Conservation (phyloP, 2,888 invertebrate genomes). For the Amiota minor region DNA sequence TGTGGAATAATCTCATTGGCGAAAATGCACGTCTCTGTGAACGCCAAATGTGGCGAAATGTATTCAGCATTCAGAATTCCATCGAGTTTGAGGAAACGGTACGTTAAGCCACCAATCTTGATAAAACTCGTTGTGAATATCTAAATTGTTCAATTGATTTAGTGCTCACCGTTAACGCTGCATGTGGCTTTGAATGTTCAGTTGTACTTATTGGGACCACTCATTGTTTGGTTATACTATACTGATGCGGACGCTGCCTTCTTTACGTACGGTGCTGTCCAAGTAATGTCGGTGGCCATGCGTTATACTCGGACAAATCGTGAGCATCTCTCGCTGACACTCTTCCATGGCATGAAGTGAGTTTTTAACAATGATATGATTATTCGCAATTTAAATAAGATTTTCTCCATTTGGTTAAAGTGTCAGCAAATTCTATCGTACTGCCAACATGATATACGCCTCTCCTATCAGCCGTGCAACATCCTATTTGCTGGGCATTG, state of each 20-base stretch:
- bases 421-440: constrained; percentile 80
- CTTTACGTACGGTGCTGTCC: constrained; percentile 76
- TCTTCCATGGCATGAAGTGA: constrained; percentile 82
- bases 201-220: constrained; percentile 79
- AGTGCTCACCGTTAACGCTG: constrained; percentile 86
- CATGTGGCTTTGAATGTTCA: constrained; percentile 85
- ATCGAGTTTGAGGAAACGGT: constrained; percentile 82
- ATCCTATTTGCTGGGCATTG: constrained; percentile 79
- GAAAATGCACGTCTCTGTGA: constrained; percentile 80
- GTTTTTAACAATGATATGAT: constrained; percentile 16
- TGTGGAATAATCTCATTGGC: constrained; percentile 79
- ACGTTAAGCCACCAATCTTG: constrained; percentile 52
- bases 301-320: constrained; percentile 78
- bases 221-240: constrained; percentile 79
- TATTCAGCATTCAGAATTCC: constrained; percentile 81
- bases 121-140: neutral
- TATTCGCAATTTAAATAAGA: neutral
- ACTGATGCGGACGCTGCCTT: constrained; percentile 76
- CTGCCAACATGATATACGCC: constrained; percentile 79
- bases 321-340: constrained; percentile 78
- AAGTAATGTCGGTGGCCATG: constrained; percentile 78
- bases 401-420: constrained; percentile 69
- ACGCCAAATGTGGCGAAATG: constrained; percentile 80
- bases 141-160: constrained; percentile 42
- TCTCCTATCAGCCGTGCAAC: constrained; percentile 79